Percentiles rank a stretch among this genome's conserved stretches.
Conservation (phyloP, 2,113 vertebrate genomes). For the Leucoraja erinaceus region DNA sequence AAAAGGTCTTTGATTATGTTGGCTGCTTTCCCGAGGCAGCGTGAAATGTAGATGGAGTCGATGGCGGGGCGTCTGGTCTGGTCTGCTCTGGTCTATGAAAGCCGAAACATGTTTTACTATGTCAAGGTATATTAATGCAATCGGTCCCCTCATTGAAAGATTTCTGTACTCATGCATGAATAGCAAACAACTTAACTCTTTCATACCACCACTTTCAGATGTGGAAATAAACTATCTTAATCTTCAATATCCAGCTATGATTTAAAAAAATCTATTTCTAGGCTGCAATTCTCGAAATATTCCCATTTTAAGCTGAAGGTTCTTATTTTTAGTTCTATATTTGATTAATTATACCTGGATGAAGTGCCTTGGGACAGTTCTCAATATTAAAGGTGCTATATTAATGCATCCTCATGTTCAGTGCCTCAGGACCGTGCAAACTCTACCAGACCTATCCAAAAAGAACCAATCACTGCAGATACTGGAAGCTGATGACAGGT, state of each 20-base stretch:
- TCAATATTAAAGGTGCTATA: neutral
- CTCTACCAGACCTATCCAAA: neutral
- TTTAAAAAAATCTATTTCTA: neutral
- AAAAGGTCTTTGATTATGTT: no score
- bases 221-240: neutral
- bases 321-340: neutral
- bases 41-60: no score
- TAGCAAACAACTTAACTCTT: neutral
- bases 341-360: neutral
- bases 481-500: no score
- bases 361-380: neutral
- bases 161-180: neutral
- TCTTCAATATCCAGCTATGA: neutral
- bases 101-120: neutral
- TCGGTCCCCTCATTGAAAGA: neutral
- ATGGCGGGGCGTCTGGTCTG: no score
- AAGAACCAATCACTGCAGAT: no score
- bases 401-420: neutral
- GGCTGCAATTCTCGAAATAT: neutral
- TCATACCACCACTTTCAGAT: neutral
- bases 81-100: neutral
- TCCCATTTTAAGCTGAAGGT: neutral
- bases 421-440: neutral
- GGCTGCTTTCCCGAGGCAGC: no score
- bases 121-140: neutral